Percentiles rank a stretch among this genome's conserved stretches.
These are phyloP conservation scores for Heteronetta atricapilla DNA, from an alignment of 2,113 vertebrate genomes.

Conservation along the genomic window DNA sequence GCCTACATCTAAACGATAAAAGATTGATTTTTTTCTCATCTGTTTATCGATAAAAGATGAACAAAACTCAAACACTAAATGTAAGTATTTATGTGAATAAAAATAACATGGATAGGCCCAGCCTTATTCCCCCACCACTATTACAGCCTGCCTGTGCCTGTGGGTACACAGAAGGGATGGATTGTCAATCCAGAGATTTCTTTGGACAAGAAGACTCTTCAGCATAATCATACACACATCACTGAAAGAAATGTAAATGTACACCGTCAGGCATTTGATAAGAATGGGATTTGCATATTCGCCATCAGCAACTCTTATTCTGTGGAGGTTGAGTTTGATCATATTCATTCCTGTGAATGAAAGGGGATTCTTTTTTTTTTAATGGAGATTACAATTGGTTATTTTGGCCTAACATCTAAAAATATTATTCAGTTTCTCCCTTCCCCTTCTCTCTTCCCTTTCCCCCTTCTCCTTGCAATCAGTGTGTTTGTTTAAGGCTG, in stretches of 20 bases:
- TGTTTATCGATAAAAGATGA: background rate
- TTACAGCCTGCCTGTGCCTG: background rate
- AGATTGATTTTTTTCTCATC: background rate
- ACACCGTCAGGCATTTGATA: background rate
- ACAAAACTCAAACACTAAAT: background rate
- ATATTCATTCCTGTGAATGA: background rate
- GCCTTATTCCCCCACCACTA: background rate
- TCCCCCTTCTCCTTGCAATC: background rate
- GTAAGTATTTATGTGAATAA: background rate
- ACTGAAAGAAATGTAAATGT: background rate
- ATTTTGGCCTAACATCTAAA: slow-evolving; percentile 4
- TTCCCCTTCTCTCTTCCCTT: background rate
- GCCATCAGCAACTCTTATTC: background rate
- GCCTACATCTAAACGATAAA: background rate
- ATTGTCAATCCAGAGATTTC: background rate
- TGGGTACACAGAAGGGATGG: background rate
- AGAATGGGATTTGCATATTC: background rate
- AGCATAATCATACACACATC: background rate
- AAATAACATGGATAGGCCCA: background rate
- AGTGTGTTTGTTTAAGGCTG: background rate
- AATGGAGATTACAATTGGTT: background rate
- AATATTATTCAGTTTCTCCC: background rate
- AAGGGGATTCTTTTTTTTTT: background rate
- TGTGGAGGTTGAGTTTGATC: background rate
- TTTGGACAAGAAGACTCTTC: background rate